Conservation (phyloP, 2,113 vertebrate species). For the Eulacestoma nigropectus region DNA sequence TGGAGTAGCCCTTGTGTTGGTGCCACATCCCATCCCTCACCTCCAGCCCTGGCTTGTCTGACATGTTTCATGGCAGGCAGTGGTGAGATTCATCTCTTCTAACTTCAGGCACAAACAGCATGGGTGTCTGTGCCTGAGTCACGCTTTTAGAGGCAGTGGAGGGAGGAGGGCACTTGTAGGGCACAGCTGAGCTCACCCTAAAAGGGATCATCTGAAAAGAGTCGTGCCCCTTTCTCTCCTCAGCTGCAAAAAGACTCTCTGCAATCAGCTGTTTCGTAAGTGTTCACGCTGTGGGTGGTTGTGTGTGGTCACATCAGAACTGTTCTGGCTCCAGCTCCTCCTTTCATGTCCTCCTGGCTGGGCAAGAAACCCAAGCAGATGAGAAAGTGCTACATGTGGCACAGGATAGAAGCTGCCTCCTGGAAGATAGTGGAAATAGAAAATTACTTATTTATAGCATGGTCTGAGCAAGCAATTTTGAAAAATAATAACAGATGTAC, state of each 20-base stretch:
- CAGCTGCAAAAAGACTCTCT: background rate
- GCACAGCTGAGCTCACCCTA: background rate
- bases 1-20: background rate
- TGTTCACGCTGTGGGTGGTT: background rate
- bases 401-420: background rate
- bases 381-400: background rate
- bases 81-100: background rate
- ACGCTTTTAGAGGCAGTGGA: fast-evolving
- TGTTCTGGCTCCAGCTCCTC: background rate
- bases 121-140: background rate
- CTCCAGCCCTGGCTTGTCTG: background rate
- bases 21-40: background rate
- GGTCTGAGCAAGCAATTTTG: background rate
- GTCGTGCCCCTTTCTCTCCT: background rate
- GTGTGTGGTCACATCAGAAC: background rate
- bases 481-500: background rate
- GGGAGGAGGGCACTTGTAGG: background rate
- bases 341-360: background rate
- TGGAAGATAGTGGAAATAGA: background rate
- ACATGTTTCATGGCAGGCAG: background rate
- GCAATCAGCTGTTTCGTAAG: background rate
- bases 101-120: fast-evolving
- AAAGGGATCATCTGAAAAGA: background rate
- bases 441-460: background rate
- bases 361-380: background rate